Evolutionary conservation across 1,140 invertebrate genomes (phyloP).

Genomic region (Lamellibrachia luymesi): DNA sequence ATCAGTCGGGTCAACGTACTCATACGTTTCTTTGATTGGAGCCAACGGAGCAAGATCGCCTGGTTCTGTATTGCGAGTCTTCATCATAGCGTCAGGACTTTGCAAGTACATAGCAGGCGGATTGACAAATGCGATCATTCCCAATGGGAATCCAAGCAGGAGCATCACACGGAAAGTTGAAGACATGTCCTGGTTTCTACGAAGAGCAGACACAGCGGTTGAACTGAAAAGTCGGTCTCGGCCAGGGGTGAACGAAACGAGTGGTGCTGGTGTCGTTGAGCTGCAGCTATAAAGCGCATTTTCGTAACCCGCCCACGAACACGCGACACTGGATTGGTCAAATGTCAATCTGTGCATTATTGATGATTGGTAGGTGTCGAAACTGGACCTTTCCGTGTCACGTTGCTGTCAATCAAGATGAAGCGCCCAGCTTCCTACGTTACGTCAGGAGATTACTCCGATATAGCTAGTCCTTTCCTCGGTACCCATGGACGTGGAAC

Average conservation of each 20-base stretch:
- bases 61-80: not conserved
- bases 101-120: too few relatives aligned
- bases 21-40: not conserved
- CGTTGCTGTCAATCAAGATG: not conserved
- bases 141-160: not conserved
- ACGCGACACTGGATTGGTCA: not conserved
- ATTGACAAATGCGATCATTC: not conserved
- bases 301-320: not conserved
- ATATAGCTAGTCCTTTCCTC: too few relatives aligned
- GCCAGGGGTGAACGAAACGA: not conserved
- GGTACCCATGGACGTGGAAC: too few relatives aligned
- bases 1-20: not conserved
- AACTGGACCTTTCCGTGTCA: not conserved
- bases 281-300: not conserved
- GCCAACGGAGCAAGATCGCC: not conserved
- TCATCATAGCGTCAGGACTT: too few relatives aligned
- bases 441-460: too few relatives aligned
- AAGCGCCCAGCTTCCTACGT: not conserved
- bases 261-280: not conserved
- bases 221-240: not conserved
- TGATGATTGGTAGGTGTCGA: not conserved
- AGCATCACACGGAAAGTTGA: not conserved
- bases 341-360: not conserved
- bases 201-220: not conserved
- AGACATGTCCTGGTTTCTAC: not conserved